phyloP scores from a whole-genome alignment of 2,113 vertebrate genomes.

The Cyanistes caeruleus region DNA sequence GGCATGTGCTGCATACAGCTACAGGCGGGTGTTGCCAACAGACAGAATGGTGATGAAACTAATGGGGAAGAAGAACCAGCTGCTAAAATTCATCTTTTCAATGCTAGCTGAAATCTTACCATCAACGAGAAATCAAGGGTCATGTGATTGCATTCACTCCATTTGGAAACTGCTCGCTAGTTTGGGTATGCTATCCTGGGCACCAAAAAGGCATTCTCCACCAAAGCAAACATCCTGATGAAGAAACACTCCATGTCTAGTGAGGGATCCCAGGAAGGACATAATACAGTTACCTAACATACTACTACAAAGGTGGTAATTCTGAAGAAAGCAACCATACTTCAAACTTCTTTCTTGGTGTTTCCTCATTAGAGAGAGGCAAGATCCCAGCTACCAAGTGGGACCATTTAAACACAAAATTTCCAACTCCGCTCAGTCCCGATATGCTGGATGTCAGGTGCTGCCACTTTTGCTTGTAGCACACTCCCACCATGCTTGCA shows the following conservation, averaged over 20 bases:
- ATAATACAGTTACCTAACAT: background rate
- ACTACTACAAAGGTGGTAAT: background rate
- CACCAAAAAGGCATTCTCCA: background rate
- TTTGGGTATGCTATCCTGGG: background rate
- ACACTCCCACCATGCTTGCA: background rate
- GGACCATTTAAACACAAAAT: background rate
- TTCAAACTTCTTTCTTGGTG: background rate
- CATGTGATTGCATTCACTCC: background rate
- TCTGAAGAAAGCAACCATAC: background rate
- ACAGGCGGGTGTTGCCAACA: accelerated
- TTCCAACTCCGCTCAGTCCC: background rate
- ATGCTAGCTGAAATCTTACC: background rate
- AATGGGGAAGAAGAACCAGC: background rate
- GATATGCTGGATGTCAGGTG: accelerated
- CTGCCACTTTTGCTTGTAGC: background rate
- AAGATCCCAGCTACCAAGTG: background rate
- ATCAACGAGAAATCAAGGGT: background rate
- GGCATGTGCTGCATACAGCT: accelerated
- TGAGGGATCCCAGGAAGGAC: background rate
- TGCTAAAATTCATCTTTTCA: background rate
- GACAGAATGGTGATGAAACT: background rate
- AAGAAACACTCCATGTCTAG: background rate
- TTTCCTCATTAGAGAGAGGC: background rate
- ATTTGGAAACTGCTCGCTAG: background rate
- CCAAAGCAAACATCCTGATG: background rate